Evolutionary conservation across 1,140 invertebrate species (phyloP).

Genomic region (Pogonomyrmex barbatus): DNA sequence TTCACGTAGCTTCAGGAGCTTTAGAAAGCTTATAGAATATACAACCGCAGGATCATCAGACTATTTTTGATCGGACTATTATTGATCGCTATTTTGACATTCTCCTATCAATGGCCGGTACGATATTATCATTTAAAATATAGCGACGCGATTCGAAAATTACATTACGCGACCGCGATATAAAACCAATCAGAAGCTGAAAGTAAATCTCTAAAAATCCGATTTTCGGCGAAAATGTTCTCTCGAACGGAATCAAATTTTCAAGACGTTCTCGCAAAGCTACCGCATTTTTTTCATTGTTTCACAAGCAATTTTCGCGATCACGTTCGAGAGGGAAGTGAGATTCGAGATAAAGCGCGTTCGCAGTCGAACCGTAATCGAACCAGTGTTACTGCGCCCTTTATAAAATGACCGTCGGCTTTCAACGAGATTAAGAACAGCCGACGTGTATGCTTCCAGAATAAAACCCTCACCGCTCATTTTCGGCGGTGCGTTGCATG

Average conservation of each 20-base stretch:
- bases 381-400: conserved; percentile 75
- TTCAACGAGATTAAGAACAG: conserved; percentile 83
- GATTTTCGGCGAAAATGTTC: neutral
- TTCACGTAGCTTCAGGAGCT: conserved; percentile 20
- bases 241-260: conserved; percentile 5
- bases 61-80: no score
- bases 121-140: neutral
- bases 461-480: conserved; percentile 73
- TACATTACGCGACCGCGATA: neutral
- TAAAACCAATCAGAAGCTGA: neutral
- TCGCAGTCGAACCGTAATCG: conserved; percentile 68
- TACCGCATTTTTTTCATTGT: conserved; percentile 37
- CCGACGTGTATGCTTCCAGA: conserved; percentile 69
- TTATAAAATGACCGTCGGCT: conserved; percentile 81
- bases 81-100: neutral
- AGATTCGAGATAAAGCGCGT: conserved; percentile 36
- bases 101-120: conserved; percentile 14
- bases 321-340: neutral
- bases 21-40: conserved; percentile 2
- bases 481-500: conserved; percentile 74
- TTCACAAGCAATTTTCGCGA: conserved; percentile 34
- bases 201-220: neutral
- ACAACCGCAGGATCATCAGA: conserved; percentile 19
- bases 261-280: neutral
- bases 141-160: neutral